Evolutionary conservation across 2,797 vertebrate genomes (phyloP).

Genomic region (Buceros bicornis): DNA sequence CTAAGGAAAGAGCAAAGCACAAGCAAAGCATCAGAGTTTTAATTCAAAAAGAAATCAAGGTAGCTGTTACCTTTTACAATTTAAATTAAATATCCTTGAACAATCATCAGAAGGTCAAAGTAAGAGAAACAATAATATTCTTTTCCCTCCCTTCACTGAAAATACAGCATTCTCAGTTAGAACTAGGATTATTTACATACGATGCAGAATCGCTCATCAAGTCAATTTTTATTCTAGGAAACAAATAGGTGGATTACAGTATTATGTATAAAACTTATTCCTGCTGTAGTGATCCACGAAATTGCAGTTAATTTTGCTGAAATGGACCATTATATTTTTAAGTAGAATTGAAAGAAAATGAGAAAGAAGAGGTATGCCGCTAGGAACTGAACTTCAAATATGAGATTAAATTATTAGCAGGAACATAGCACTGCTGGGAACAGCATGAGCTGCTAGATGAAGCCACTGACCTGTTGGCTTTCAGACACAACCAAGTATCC

Average conservation of each 20-base stretch:
- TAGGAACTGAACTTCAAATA: slow-evolving; percentile 46
- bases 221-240: slow-evolving; percentile 28
- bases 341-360: slow-evolving; percentile 48
- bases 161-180: neutral
- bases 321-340: slow-evolving; percentile 58
- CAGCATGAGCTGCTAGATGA: slow-evolving; percentile 44
- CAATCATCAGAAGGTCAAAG: slow-evolving; percentile 26
- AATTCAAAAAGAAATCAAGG: neutral
- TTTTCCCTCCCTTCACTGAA: neutral
- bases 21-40: neutral
- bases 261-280: slow-evolving; percentile 53
- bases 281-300: slow-evolving; percentile 59
- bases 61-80: neutral
- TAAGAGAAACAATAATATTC: neutral
- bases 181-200: slow-evolving; percentile 28
- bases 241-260: slow-evolving; percentile 38
- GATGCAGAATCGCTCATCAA: slow-evolving; percentile 43
- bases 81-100: neutral
- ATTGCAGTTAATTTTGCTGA: slow-evolving; percentile 72
- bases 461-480: slow-evolving; percentile 48
- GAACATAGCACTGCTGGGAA: slow-evolving; percentile 39
- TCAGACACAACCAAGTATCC: slow-evolving; percentile 5
- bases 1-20: neutral
- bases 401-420: slow-evolving; percentile 61
- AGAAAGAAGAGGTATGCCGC: slow-evolving; percentile 35